Percentiles rank a stretch among this genome's conserved stretches.
Evolutionary conservation across 2,888 invertebrate species (phyloP).

Genomic region (Coenonympha glycerion): DNA sequence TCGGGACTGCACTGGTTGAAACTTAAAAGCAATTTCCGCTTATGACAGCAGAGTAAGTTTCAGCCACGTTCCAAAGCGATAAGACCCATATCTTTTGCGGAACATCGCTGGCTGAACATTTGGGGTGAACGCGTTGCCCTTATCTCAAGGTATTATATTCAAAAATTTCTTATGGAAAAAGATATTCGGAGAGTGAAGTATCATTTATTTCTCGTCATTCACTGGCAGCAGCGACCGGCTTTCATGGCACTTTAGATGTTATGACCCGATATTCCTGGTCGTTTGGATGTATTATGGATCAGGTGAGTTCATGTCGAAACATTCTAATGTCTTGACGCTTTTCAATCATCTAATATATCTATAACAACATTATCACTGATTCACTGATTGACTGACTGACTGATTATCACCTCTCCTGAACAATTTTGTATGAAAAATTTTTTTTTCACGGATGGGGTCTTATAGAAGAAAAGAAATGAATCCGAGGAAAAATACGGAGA

Average conservation of each 20-base stretch:
- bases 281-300: neutral
- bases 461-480: no score
- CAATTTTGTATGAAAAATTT: no score
- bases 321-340: neutral
- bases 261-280: neutral
- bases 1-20: neutral
- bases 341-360: no score
- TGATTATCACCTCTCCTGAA: no score
- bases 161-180: neutral
- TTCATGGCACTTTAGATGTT: neutral
- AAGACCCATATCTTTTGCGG: neutral
- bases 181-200: no score
- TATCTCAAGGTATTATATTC: neutral
- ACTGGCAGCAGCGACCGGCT: neutral
- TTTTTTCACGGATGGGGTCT: no score
- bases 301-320: neutral
- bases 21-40: neutral
- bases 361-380: no score
- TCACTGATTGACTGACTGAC: no score
- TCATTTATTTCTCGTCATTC: neutral
- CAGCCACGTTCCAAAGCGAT: neutral
- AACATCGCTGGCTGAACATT: neutral
- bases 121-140: neutral
- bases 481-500: no score
- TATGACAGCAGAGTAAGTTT: neutral